phyloP scores from a whole-genome alignment of 2,113 vertebrate species.

The Pedionomus torquatus region DNA sequence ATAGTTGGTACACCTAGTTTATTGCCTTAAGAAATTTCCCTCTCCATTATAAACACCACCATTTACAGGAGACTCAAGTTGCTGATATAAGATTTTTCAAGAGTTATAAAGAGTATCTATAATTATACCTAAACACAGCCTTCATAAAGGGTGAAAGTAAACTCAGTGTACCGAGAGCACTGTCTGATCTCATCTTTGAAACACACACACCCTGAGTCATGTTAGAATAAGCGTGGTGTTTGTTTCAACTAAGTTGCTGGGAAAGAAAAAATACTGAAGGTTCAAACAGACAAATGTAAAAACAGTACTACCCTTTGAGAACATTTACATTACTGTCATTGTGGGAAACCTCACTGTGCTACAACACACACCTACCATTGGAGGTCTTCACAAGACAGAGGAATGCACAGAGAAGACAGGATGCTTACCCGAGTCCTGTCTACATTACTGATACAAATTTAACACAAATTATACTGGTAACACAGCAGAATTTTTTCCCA shows the following conservation, averaged over 20 bases:
- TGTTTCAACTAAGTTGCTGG: background rate
- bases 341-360: background rate
- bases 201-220: background rate
- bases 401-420: background rate
- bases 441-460: background rate
- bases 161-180: background rate
- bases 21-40: background rate
- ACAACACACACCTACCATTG: background rate
- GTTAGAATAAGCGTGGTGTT: background rate
- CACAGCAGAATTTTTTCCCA: background rate
- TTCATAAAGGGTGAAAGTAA: background rate
- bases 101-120: background rate
- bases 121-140: background rate
- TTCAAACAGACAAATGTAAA: background rate
- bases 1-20: background rate
- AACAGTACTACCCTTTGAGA: background rate
- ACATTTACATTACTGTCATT: background rate
- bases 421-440: background rate
- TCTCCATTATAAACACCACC: background rate
- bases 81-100: background rate
- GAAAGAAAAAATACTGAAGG: background rate
- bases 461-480: background rate
- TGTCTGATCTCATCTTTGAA: background rate
- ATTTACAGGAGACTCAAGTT: background rate
- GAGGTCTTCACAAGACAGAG: background rate